These are phyloP conservation scores for Drosophila suzukii DNA, from an alignment of 1,140 invertebrate species.

Conservation along the genomic window DNA sequence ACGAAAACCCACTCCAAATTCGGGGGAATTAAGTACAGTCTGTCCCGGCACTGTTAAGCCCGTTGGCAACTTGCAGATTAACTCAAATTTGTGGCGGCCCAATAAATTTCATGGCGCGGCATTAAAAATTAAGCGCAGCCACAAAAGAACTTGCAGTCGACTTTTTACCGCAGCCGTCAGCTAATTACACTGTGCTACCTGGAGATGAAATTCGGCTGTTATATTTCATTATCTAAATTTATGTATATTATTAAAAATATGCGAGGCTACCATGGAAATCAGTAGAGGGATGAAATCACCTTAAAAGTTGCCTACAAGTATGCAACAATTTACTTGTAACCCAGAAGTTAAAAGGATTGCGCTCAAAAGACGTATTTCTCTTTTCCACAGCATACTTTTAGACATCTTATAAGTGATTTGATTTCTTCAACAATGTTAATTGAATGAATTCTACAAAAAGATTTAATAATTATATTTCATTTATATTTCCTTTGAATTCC, in stretches of 20 bases:
- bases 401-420: neutral
- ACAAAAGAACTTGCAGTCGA: conserved; percentile 60
- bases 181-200: conserved; percentile 62
- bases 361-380: too few species aligned
- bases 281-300: too few species aligned
- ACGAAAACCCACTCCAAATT: conserved; percentile 12
- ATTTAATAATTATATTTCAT: too few species aligned
- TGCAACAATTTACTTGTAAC: neutral
- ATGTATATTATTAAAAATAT: too few species aligned
- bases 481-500: too few species aligned
- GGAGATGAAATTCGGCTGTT: neutral
- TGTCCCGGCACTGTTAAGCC: conserved; percentile 41
- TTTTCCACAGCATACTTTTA: neutral
- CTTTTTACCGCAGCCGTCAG: conserved; percentile 37
- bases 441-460: too few species aligned
- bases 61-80: conserved; percentile 63
- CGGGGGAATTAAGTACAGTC: conserved; percentile 45
- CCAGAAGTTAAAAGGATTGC: too few species aligned
- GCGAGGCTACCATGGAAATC: too few species aligned
- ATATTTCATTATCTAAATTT: neutral
- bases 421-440: too few species aligned
- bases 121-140: conserved; percentile 76
- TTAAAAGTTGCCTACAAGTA: neutral
- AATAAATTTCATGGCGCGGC: conserved; percentile 71
- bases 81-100: conserved; percentile 76